Percentiles rank a stretch among this genome's conserved stretches.
These are phyloP conservation scores for Bombyx huttoni DNA, from an alignment of 2,888 invertebrate genomes.

Conservation along the genomic window DNA sequence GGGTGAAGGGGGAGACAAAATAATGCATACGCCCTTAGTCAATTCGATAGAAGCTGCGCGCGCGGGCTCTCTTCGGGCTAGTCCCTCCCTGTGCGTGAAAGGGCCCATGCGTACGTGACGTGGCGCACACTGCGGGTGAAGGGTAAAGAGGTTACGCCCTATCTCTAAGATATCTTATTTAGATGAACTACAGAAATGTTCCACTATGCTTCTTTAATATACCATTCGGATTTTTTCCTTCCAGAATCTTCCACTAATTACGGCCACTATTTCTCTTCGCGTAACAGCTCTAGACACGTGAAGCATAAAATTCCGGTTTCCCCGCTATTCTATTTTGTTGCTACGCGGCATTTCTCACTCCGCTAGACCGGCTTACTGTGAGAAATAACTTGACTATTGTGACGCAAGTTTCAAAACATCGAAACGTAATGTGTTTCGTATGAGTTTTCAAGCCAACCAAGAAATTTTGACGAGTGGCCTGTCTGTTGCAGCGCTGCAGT, in stretches of 20 bases:
- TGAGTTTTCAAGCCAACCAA: background rate
- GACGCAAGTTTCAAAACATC: constrained; percentile 20
- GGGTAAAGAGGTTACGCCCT: constrained; percentile 24
- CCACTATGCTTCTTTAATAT: background rate
- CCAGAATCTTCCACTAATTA: background rate
- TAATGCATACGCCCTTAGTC: constrained; percentile 58
- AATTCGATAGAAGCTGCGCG: constrained; percentile 54
- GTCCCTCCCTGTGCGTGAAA: constrained; percentile 37
- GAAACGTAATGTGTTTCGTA: constrained; percentile 1
- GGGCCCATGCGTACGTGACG: constrained; percentile 60
- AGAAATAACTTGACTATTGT: constrained; percentile 34
- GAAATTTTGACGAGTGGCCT: background rate
- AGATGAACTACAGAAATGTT: background rate
- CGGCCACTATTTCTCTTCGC: constrained; percentile 10
- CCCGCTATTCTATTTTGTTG: constrained; percentile 49
- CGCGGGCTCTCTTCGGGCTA: constrained; percentile 38
- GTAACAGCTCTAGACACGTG: constrained; percentile 28
- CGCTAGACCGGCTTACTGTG: constrained; percentile 26
- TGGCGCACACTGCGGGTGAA: constrained; percentile 29
- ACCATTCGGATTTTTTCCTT: too few relatives aligned
- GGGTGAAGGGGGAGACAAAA: constrained; percentile 40
- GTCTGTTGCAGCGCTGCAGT: background rate
- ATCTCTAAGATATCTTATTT: constrained; percentile 21
- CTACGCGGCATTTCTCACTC: constrained; percentile 30
- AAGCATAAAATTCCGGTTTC: constrained; percentile 48